phyloP scores from a whole-genome alignment of 2,888 invertebrate genomes.

The Hemithea aestivaria region DNA sequence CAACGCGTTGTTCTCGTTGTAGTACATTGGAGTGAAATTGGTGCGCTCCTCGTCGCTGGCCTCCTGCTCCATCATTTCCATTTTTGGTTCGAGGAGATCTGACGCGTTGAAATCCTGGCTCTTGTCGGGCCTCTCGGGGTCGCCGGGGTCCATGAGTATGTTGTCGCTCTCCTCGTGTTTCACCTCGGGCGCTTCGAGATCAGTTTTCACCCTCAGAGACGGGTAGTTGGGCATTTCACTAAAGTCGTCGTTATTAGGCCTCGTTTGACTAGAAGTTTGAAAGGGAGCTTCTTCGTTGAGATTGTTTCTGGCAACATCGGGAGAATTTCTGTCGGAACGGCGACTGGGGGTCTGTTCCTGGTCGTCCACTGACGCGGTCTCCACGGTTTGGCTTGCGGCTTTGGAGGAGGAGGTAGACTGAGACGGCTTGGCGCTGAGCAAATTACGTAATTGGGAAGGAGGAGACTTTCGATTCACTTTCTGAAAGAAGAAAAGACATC shows the following conservation, averaged over 20 bases:
- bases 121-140: slow-evolving; percentile 57
- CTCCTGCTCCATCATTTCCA: slow-evolving; percentile 84
- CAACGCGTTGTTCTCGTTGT: slow-evolving; percentile 65
- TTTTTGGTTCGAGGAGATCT: slow-evolving; percentile 81
- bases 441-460: slow-evolving; percentile 77
- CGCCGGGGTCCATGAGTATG: slow-evolving; percentile 69
- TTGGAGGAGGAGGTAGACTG: slow-evolving; percentile 78
- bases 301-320: slow-evolving; percentile 78
- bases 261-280: slow-evolving; percentile 79
- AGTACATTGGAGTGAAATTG: slow-evolving; percentile 62
- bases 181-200: slow-evolving; percentile 75
- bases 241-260: slow-evolving; percentile 78
- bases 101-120: slow-evolving; percentile 69
- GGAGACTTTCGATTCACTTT: slow-evolving; percentile 75
- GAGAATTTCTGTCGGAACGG: slow-evolving; percentile 73
- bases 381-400: slow-evolving; percentile 78
- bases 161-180: slow-evolving; percentile 73
- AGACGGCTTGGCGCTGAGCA: slow-evolving; percentile 77
- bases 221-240: slow-evolving; percentile 73
- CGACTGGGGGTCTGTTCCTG: slow-evolving; percentile 68
- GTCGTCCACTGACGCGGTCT: slow-evolving; percentile 68
- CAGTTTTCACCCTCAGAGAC: slow-evolving; percentile 74
- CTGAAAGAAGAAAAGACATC: slow-evolving; percentile 44
- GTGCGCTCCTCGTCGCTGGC: slow-evolving; percentile 83
- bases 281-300: slow-evolving; percentile 76